Conservation (phyloP, 2,888 invertebrate species). For the Agrochola lychnidis region DNA sequence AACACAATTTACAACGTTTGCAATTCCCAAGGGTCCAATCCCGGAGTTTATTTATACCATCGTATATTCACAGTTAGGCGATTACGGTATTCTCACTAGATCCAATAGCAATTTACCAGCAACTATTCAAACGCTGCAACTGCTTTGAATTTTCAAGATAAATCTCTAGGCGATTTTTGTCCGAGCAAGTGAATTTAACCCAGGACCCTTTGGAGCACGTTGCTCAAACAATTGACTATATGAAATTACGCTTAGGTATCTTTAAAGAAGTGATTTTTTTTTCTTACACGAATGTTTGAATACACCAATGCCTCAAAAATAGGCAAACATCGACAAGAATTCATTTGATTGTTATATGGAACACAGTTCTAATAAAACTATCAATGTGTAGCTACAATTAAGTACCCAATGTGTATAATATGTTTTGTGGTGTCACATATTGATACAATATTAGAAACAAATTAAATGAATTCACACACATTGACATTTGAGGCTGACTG, state of each 20-base stretch:
- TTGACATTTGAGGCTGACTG: too few relatives aligned
- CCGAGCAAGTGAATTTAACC: neutral
- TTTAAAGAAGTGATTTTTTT: neutral
- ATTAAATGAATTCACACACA: too few relatives aligned
- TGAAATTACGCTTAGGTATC: neutral
- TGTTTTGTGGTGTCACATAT: too few relatives aligned
- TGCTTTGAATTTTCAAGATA: slow-evolving; percentile 10
- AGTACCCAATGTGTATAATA: too few relatives aligned
- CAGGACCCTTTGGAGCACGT: too few relatives aligned
- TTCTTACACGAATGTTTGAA: neutral
- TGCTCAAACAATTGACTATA: neutral
- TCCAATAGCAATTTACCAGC: slow-evolving; percentile 25
- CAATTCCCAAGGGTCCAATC: slow-evolving; percentile 31
- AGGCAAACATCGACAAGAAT: too few relatives aligned
- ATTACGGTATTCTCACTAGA: slow-evolving; percentile 43
- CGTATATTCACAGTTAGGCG: slow-evolving; percentile 35
- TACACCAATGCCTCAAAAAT: neutral
- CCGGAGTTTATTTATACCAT: slow-evolving; percentile 33
- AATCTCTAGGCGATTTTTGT: neutral
- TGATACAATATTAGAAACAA: too few relatives aligned
- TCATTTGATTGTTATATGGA: too few relatives aligned
- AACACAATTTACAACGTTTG: slow-evolving; percentile 26
- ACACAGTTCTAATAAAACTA: too few relatives aligned
- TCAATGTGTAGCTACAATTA: too few relatives aligned
- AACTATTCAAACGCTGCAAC: slow-evolving; percentile 28